phyloP scores from a whole-genome alignment of 2,888 invertebrate genomes.

The Perizoma affinitatum region DNA sequence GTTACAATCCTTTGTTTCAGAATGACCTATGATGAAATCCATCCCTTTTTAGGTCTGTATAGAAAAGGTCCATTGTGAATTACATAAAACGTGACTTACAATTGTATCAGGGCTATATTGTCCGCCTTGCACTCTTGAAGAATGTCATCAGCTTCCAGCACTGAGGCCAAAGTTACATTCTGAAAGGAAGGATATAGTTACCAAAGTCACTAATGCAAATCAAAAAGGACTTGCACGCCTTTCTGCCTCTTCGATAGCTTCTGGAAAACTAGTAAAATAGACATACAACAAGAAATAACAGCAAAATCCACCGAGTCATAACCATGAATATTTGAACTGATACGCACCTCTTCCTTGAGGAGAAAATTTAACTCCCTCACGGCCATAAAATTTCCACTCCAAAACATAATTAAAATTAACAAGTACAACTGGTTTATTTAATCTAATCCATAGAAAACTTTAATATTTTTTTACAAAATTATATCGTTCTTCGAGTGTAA shows the following conservation, averaged over 20 bases:
- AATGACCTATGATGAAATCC: no score
- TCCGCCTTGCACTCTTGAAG: conserved; percentile 97
- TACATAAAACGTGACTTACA: conserved; percentile 86
- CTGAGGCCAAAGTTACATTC: conserved; percentile 95
- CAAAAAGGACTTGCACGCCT: conserved; percentile 18
- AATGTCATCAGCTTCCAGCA: conserved; percentile 97
- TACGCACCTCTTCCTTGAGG: conserved; percentile 90
- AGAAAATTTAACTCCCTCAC: conserved; percentile 90
- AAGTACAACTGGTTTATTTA: conserved; percentile 67
- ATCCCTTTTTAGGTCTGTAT: no score
- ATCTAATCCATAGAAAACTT: conserved; percentile 76
- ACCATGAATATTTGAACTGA: conserved; percentile 72
- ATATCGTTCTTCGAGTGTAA: conserved; percentile 69
- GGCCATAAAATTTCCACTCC: conserved; percentile 90
- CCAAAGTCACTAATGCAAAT: conserved; percentile 25
- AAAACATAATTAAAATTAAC: conserved; percentile 89
- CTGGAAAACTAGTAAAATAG: conserved; percentile 2
- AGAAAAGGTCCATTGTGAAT: neutral
- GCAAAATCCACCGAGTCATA: conserved; percentile 53
- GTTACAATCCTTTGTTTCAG: no score
- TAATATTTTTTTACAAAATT: conserved; percentile 63
- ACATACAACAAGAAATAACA: conserved; percentile 42
- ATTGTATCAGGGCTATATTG: conserved; percentile 95
- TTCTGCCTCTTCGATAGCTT: conserved; percentile 7
- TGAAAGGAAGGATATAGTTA: conserved; percentile 74